Conservation (phyloP, 2,113 vertebrate genomes). For the Engystomops pustulosus region DNA sequence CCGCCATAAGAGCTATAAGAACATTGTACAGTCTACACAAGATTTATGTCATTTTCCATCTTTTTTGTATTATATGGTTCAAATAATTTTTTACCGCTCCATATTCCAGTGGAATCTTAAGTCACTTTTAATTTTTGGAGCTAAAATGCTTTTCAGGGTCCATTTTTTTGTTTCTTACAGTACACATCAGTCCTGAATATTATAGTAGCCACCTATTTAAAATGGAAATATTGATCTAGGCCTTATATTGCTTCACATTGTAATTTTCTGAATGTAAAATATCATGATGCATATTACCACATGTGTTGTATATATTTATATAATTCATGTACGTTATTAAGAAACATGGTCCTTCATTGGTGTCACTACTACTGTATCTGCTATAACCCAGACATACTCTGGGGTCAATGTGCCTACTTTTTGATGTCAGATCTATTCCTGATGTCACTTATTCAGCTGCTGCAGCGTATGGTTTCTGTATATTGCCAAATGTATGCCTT, state of each 20-base stretch:
- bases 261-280: not conserved
- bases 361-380: constrained; percentile 22
- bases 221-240: too few relatives aligned
- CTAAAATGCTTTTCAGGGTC: too few relatives aligned
- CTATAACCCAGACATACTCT: not conserved
- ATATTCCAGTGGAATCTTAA: too few relatives aligned
- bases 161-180: too few relatives aligned
- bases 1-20: too few relatives aligned
- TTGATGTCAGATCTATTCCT: not conserved
- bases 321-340: not conserved
- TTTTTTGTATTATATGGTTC: too few relatives aligned
- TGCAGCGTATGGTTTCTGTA: not conserved
- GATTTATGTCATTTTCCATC: too few relatives aligned
- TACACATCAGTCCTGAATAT: too few relatives aligned
- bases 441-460: not conserved
- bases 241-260: not conserved
- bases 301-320: not conserved
- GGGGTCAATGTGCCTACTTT: constrained; percentile 3
- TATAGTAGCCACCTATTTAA: not conserved
- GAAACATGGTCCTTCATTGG: not conserved
- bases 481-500: constrained; percentile 46
- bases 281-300: not conserved
- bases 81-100: too few relatives aligned
- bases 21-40: not conserved
- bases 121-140: too few relatives aligned